Evolutionary conservation across 2,888 invertebrate genomes (phyloP).

Genomic region (Calameuta pallipes): DNA sequence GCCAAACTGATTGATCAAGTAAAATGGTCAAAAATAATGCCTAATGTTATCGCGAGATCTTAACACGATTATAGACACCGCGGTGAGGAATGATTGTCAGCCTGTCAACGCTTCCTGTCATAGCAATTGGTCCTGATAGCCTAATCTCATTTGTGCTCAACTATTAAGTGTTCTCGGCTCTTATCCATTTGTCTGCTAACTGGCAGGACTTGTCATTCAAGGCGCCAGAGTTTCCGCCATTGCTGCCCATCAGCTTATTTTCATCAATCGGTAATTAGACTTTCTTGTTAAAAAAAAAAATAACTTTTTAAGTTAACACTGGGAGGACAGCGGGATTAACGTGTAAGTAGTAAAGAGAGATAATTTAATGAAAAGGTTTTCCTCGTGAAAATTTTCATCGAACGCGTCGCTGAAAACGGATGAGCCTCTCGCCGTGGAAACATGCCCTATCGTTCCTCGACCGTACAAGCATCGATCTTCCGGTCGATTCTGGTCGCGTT

Average conservation of each 20-base stretch:
- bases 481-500: constrained; percentile 1
- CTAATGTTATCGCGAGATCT: background rate
- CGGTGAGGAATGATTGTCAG: background rate
- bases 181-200: constrained; percentile 41
- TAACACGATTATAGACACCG: background rate
- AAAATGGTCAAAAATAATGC: background rate
- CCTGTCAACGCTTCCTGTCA: constrained; percentile 35
- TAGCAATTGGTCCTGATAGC: constrained; percentile 49
- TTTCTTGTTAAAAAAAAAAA: background rate
- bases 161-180: constrained; percentile 39
- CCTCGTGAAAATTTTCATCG: background rate
- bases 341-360: too few relatives aligned
- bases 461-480: background rate
- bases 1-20: background rate
- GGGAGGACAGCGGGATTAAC: too few relatives aligned
- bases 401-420: background rate
- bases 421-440: background rate
- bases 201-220: constrained; percentile 39
- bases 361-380: background rate
- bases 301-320: background rate
- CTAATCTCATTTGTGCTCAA: constrained; percentile 52
- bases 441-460: constrained; percentile 3
- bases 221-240: constrained; percentile 40
- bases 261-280: background rate
- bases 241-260: background rate